Evolutionary conservation across 2,888 invertebrate genomes (phyloP), one percentile per base, ranked within the genome.

Genomic region (Smittia sp.): DNA sequence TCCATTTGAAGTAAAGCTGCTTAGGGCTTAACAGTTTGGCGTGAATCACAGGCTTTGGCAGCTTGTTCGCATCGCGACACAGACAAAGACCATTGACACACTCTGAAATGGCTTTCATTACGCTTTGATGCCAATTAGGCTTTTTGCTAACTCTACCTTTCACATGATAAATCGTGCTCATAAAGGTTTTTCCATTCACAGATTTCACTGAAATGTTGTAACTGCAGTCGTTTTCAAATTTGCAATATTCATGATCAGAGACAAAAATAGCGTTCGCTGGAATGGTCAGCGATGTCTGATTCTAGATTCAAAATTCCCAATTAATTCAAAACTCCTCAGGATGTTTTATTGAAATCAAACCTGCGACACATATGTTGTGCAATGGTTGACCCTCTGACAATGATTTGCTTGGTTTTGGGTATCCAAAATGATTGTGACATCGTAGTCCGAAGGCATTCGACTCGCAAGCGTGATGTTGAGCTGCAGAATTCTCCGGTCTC

Each of bases 51-150:
- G 80, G 77, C 20, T 76, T 76, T 0, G 81, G 80, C 15, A 80
- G 77, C 1, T 74, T 63, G 1, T 76, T 68, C 0, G 76, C 65
- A 74, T 78, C 77, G 24, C 77, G 76, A 38, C 81, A 81, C 1
- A 79, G 78, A 65, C 81, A 81, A 1, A 78, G 76, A 1, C 77
- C 78, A 1, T 75, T 76, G 13, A 80, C 77, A 73, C 81, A 81
- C 68, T 79, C 81, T 81, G 74, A 39, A n/a, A 18, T 25, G n/a
- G n/a, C n/a, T n/a, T n/a, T n/a, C n/a, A n/a, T n/a, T n/a, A n/a
- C n/a, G n/a, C n/a, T n/a, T n/a, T n/a, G n/a, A 6, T 24, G 54
- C 15, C 6, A 54, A 54, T 54, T 54, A 54, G 6, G 6, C 54
- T 6, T 9, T 9, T n/a, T 15, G 18, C 18, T 9, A 11, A 54